Percentiles rank a stretch among this genome's conserved stretches.
Conservation (phyloP, 2,113 vertebrate genomes). For the chimpanzee (Pan troglodytes) region NHGRI_mPanTro3-v2.1_pri NC_086015.1:92895001-92895500, state of each 20-base stretch:
- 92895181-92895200: not conserved
- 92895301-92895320: not conserved
- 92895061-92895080: not conserved
- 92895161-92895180: not conserved
- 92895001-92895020: not conserved
- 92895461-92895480: not conserved
- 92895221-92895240: not conserved
- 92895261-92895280: not conserved
- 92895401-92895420: not conserved
- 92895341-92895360: not conserved
- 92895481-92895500: not conserved
- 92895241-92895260: not conserved
- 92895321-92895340: not conserved
- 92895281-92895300: not conserved
- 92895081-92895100: not conserved
- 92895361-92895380: not conserved
- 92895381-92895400: not conserved
- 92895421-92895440: not conserved
- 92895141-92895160: not conserved
- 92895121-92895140: not conserved
- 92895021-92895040: not conserved
- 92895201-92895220: not conserved
- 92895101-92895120: not conserved
- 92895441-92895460: not conserved
- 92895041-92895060: not conserved